Percentiles rank a stretch among this genome's conserved stretches.
phyloP scores from a whole-genome alignment of 1,140 invertebrate genomes.

The Magallana angulata region DNA sequence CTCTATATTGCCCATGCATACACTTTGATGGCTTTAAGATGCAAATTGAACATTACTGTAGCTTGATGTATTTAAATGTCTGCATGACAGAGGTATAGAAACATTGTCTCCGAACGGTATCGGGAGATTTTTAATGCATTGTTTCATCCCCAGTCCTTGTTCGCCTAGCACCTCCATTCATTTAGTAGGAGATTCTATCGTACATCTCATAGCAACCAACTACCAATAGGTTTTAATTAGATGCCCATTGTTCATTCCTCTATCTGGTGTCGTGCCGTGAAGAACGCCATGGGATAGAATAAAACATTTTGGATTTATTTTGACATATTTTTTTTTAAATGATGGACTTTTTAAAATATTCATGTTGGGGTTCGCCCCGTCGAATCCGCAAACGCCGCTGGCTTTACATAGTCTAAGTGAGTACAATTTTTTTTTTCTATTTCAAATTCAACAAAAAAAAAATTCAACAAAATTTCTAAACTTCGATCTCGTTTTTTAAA shows the following conservation, averaged over 20 bases:
- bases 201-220: constrained; percentile 19
- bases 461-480: too few species aligned
- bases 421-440: background rate
- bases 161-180: background rate
- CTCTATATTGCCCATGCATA: background rate
- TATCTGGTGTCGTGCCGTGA: background rate
- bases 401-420: background rate
- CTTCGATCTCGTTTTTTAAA: too few species aligned
- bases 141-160: background rate
- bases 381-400: background rate
- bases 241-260: background rate
- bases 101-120: background rate
- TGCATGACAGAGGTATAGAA: background rate
- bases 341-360: constrained; percentile 6
- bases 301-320: background rate
- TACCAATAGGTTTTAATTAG: constrained; percentile 8
- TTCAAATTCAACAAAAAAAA: too few species aligned
- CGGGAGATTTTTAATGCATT: constrained; percentile 6
- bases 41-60: background rate
- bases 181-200: constrained; percentile 14
- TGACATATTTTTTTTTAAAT: background rate
- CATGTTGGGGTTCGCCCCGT: background rate
- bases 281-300: background rate
- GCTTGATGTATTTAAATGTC: background rate
- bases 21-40: background rate